Percentiles rank a stretch among this genome's conserved stretches.
Evolutionary conservation across 2,797 vertebrate species (phyloP).

Genomic region (Galago senegalensis): DNA sequence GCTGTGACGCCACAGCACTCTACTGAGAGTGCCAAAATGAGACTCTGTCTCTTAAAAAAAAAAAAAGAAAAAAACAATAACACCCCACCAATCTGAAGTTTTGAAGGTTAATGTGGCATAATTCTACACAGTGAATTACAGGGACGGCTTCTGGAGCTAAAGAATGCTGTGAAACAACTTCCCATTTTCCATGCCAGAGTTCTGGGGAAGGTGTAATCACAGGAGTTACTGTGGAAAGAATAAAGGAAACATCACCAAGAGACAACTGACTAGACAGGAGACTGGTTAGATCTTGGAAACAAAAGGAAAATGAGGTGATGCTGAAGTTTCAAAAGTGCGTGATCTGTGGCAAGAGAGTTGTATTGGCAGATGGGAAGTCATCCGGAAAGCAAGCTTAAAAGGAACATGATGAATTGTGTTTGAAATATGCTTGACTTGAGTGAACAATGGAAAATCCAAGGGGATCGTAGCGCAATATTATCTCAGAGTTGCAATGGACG

Average conservation of each 20-base stretch:
- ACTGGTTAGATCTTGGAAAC: background rate
- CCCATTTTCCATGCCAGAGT: background rate
- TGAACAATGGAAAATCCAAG: constrained; percentile 47
- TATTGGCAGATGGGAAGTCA: background rate
- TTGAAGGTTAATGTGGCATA: background rate
- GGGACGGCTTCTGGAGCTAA: background rate
- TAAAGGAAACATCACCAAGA: background rate
- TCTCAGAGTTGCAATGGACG: background rate
- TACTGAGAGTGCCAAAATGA: too few relatives aligned
- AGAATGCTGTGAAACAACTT: background rate
- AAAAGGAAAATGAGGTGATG: background rate
- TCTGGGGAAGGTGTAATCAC: background rate
- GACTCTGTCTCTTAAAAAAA: too few relatives aligned
- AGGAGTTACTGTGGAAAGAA: background rate
- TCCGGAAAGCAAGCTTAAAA: background rate
- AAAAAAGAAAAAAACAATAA: too few relatives aligned
- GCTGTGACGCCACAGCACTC: too few relatives aligned
- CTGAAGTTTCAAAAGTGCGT: background rate
- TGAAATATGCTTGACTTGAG: constrained; percentile 52
- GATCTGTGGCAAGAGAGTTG: background rate
- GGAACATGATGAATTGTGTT: constrained; percentile 42
- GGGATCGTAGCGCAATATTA: constrained; percentile 2
- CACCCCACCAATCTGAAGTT: background rate
- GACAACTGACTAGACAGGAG: background rate
- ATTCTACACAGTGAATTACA: background rate